These are phyloP conservation scores for Ruditapes philippinarum DNA, from an alignment of 1,140 invertebrate species.

Conservation along the genomic window DNA sequence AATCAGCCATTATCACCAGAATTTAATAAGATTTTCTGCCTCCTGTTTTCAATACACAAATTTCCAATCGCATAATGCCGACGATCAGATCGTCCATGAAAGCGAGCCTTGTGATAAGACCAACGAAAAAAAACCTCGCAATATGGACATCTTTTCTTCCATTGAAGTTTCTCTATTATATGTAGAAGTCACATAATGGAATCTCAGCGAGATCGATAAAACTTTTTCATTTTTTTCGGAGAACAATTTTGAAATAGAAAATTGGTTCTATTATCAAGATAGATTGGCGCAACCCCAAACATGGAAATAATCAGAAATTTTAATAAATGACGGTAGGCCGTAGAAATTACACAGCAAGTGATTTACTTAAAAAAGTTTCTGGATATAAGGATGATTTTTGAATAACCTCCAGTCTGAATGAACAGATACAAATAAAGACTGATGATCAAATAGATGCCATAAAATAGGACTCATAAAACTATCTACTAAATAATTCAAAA, in stretches of 20 bases:
- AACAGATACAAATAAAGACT: neutral
- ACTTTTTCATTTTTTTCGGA: slow-evolving; percentile 63
- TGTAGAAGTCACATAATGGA: slow-evolving; percentile 67
- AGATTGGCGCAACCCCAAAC: slow-evolving; percentile 62
- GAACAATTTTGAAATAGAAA: slow-evolving; percentile 64
- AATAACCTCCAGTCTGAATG: neutral
- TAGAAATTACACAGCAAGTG: slow-evolving; percentile 46
- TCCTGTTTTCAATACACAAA: slow-evolving; percentile 68
- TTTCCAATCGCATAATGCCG: slow-evolving; percentile 62
- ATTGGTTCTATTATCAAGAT: slow-evolving; percentile 61
- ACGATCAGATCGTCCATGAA: slow-evolving; percentile 54
- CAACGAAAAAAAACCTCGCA: slow-evolving; percentile 58
- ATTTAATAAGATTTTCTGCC: slow-evolving; percentile 67
- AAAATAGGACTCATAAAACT: no score
- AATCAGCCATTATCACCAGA: slow-evolving; percentile 67
- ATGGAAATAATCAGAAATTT: slow-evolving; percentile 66
- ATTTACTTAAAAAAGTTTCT: neutral
- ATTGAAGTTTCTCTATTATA: slow-evolving; percentile 63
- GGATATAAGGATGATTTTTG: neutral
- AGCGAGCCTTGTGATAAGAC: slow-evolving; percentile 46
- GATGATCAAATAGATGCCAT: neutral
- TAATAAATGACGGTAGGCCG: slow-evolving; percentile 44
- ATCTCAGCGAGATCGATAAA: slow-evolving; percentile 59
- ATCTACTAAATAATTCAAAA: no score
- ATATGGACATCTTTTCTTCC: slow-evolving; percentile 55